phyloP scores from a whole-genome alignment of 2,797 vertebrate species.

The Macrochelys suwanniensis region DNA sequence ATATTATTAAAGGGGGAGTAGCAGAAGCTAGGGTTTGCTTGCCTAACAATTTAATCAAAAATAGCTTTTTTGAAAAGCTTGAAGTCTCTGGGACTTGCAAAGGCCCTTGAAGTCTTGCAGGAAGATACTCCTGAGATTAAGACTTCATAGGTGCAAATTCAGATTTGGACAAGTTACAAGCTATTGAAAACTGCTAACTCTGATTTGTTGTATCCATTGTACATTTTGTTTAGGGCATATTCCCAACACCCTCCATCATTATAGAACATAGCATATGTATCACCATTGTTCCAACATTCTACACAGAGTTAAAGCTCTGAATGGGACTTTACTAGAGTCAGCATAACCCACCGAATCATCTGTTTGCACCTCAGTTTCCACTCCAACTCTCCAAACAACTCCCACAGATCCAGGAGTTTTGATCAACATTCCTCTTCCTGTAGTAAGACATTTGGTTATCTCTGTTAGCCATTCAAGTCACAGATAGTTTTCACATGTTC shows the following conservation, averaged over 20 bases:
- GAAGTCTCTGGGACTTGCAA: background rate
- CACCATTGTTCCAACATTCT: background rate
- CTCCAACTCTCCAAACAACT: background rate
- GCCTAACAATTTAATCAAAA: background rate
- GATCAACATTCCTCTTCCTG: background rate
- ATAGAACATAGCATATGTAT: background rate
- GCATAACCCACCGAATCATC: background rate
- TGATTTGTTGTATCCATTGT: background rate
- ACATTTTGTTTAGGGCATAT: background rate
- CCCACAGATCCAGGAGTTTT: background rate
- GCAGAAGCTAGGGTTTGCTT: background rate
- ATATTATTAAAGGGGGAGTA: background rate
- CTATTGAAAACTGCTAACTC: background rate
- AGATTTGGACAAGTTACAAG: background rate
- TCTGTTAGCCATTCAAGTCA: background rate
- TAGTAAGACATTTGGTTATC: background rate
- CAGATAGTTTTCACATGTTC: background rate
- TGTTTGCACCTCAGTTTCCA: background rate
- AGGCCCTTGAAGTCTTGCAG: background rate
- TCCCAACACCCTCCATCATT: background rate
- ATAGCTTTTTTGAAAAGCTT: background rate
- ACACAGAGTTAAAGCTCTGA: background rate
- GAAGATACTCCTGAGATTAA: background rate
- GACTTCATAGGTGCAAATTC: background rate
- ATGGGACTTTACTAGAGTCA: background rate